These are phyloP conservation scores for Sus scrofa DNA, from an alignment of 2,113 vertebrate species.

Conservation along the genomic window T2T-Sscrofa CM000826.6:29753001-29753500, in stretches of 20 bases:
- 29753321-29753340: constrained; percentile 59
- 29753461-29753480: constrained; percentile 77
- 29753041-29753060: not conserved
- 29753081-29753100: not conserved
- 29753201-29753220: constrained; percentile 24
- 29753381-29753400: constrained; percentile 63
- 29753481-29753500: constrained; percentile 81
- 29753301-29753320: constrained; percentile 49
- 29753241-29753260: constrained; percentile 57
- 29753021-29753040: not conserved
- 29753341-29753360: not conserved
- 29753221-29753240: constrained; percentile 57
- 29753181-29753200: constrained; percentile 16
- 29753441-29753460: constrained; percentile 66
- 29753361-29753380: constrained; percentile 70
- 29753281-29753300: constrained; percentile 54
- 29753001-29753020: not conserved
- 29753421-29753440: constrained; percentile 71
- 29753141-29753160: not conserved
- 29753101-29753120: not conserved
- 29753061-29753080: constrained; percentile 14
- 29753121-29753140: constrained; percentile 40
- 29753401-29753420: constrained; percentile 65
- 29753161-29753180: constrained; percentile 36
- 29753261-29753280: constrained; percentile 40